Evolutionary conservation across 2,797 vertebrate species (phyloP).

Genomic region (Notolepis coatsorum): DNA sequence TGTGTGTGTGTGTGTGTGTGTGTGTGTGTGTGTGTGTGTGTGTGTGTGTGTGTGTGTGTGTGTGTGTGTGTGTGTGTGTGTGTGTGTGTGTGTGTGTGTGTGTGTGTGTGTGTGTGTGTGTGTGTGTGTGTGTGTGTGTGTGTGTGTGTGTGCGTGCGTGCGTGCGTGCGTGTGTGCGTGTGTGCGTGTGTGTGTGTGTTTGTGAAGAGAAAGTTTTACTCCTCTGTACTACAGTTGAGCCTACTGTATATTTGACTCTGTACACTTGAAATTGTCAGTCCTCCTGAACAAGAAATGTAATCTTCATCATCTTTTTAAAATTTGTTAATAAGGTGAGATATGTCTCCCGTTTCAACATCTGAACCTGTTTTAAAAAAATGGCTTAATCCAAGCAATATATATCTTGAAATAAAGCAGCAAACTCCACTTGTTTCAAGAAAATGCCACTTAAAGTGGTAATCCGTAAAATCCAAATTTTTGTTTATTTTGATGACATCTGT

Average conservation of each 20-base stretch:
- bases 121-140: neutral
- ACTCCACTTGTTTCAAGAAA: too few species aligned
- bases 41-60: neutral
- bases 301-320: too few species aligned
- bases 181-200: neutral
- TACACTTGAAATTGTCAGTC: too few species aligned
- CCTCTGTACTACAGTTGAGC: slow-evolving; percentile 13
- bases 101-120: neutral
- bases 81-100: neutral
- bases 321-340: too few species aligned
- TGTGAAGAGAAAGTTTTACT: neutral
- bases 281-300: too few species aligned
- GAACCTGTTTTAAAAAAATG: too few species aligned
- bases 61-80: neutral
- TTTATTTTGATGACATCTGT: too few species aligned
- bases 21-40: neutral
- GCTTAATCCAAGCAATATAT: too few species aligned
- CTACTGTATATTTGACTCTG: slow-evolving; percentile 7
- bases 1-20: neutral
- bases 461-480: too few species aligned
- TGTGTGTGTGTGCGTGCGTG: neutral
- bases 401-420: too few species aligned
- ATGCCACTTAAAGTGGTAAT: too few species aligned
- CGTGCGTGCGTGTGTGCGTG: neutral
- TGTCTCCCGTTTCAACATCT: too few species aligned